Evolutionary conservation across 2,797 vertebrate genomes (phyloP).

Genomic region (Potorous gilbertii): DNA sequence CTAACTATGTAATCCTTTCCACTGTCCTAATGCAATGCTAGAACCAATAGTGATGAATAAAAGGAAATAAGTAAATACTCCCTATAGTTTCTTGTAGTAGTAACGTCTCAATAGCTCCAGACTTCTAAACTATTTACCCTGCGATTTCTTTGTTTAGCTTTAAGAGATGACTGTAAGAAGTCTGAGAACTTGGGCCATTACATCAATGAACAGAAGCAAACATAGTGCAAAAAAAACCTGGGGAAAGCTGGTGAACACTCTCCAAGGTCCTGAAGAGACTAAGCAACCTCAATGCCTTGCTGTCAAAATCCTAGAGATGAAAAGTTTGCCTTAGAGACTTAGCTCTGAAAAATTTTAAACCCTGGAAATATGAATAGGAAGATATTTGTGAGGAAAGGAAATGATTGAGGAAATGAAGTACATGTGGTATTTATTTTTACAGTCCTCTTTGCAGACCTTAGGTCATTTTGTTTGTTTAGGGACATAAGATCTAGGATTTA

Average conservation of each 20-base stretch:
- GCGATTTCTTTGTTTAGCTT: background rate
- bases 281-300: background rate
- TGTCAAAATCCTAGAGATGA: background rate
- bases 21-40: background rate
- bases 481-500: background rate
- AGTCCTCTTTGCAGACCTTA: background rate
- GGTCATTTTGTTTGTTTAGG: background rate
- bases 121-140: background rate
- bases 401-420: background rate
- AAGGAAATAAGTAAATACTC: background rate
- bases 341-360: background rate
- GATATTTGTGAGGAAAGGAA: background rate
- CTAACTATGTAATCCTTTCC: background rate
- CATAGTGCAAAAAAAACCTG: fast-evolving
- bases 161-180: background rate
- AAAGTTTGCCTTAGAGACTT: background rate
- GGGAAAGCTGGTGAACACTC: background rate
- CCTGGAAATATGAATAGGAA: background rate
- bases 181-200: fast-evolving
- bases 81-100: background rate
- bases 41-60: background rate
- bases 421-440: background rate
- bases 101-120: background rate
- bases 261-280: slow-evolving; percentile 77
- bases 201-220: background rate